These are phyloP conservation scores for Apotomis turbidana DNA, from an alignment of 2,888 invertebrate genomes.

Conservation along the genomic window DNA sequence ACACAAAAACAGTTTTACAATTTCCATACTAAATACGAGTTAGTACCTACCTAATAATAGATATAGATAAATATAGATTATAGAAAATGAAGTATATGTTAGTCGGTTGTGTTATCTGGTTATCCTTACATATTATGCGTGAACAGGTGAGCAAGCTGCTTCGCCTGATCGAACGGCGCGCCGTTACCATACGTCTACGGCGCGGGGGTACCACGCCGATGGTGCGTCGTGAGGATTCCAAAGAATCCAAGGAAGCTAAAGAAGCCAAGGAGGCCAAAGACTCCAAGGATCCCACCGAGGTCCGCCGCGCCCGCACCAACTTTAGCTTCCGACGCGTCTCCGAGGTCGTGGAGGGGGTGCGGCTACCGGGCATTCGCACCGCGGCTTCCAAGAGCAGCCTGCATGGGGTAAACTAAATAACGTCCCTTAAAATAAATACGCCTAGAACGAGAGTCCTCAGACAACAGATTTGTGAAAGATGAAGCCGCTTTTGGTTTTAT, in stretches of 20 bases:
- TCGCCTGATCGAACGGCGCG: conserved; percentile 72
- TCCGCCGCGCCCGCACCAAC: conserved; percentile 59
- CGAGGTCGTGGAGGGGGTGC: conserved; percentile 80
- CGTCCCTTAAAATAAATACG: no score
- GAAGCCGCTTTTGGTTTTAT: no score
- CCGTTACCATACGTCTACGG: conserved; percentile 75
- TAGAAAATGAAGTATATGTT: no score
- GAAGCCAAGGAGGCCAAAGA: no score
- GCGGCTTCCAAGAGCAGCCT: conserved; percentile 66
- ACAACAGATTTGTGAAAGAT: no score
- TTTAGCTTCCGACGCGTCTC: conserved; percentile 80
- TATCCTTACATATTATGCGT: background rate
- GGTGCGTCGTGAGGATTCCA: conserved; percentile 53
- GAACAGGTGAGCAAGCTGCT: conserved; percentile 73
- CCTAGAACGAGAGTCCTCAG: no score
- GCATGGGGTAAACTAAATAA: conserved; percentile 51
- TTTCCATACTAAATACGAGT: no score
- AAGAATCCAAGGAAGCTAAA: no score
- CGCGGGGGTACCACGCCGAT: conserved; percentile 62
- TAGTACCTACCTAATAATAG: no score
- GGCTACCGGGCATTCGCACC: conserved; percentile 74
- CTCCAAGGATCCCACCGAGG: conserved; percentile 49
- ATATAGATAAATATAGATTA: no score
- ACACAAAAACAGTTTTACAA: no score
- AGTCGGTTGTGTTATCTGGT: no score